Evolutionary conservation across 2,797 vertebrate species (phyloP).

Genomic region (Emydoidea blandingii): DNA sequence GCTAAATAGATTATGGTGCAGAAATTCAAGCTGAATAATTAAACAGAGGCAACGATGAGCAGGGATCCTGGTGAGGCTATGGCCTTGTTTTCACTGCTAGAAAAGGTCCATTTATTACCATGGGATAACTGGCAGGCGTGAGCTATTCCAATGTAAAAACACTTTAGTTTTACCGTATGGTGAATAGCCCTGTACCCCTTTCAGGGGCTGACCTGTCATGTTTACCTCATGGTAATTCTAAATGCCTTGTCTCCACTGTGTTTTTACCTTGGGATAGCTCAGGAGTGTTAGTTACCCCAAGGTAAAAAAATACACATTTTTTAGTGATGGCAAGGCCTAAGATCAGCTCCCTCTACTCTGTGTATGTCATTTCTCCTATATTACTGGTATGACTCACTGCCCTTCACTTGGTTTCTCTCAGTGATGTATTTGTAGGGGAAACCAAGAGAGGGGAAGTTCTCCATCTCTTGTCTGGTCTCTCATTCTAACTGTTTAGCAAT

Average conservation of each 20-base stretch:
- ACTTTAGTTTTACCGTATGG: background rate
- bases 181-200: background rate
- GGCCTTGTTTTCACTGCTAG: background rate
- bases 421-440: background rate
- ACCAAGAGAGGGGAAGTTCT: background rate
- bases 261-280: background rate
- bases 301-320: background rate
- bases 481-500: background rate
- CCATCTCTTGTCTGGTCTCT: background rate
- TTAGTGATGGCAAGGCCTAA: background rate
- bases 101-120: background rate
- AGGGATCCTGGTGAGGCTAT: fast-evolving
- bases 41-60: background rate
- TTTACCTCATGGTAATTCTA: background rate
- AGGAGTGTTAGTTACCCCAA: background rate
- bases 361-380: fast-evolving
- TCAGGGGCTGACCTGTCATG: background rate
- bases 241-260: background rate
- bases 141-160: background rate
- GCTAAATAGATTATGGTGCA: background rate
- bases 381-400: background rate
- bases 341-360: background rate
- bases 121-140: background rate
- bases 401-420: background rate
- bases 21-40: background rate